Evolutionary conservation across 2,797 vertebrate species (phyloP).

Genomic region (Fratercula arctica): DNA sequence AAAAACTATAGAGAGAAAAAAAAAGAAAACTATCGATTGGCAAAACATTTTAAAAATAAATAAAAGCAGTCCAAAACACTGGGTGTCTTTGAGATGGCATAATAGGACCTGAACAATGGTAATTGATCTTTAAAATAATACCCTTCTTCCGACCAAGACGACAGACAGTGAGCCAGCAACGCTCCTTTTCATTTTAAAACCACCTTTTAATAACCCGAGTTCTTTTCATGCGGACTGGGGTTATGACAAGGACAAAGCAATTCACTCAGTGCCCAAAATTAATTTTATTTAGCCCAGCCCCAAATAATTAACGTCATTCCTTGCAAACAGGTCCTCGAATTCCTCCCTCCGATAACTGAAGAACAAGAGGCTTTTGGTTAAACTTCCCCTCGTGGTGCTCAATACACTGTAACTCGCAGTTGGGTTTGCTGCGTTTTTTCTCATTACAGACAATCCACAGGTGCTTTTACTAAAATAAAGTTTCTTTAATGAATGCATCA

Average conservation of each 20-base stretch:
- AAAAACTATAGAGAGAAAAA: neutral
- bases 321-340: neutral
- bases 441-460: neutral
- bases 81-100: neutral
- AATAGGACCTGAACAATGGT: neutral
- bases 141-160: neutral
- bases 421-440: neutral
- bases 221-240: neutral
- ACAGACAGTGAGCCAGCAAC: neutral
- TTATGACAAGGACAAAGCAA: neutral
- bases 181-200: neutral
- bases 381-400: neutral
- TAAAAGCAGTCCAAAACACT: neutral
- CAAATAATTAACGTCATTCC: neutral
- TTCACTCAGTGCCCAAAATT: neutral
- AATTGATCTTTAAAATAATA: neutral
- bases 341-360: neutral
- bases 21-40: neutral
- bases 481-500: neutral
- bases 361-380: neutral
- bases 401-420: neutral
- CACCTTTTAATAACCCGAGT: neutral
- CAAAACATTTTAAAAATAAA: slow-evolving; percentile 20
- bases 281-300: neutral
- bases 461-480: neutral